These are phyloP conservation scores for Patella depressa DNA, from an alignment of 2,888 invertebrate genomes.

Conservation along the genomic window DNA sequence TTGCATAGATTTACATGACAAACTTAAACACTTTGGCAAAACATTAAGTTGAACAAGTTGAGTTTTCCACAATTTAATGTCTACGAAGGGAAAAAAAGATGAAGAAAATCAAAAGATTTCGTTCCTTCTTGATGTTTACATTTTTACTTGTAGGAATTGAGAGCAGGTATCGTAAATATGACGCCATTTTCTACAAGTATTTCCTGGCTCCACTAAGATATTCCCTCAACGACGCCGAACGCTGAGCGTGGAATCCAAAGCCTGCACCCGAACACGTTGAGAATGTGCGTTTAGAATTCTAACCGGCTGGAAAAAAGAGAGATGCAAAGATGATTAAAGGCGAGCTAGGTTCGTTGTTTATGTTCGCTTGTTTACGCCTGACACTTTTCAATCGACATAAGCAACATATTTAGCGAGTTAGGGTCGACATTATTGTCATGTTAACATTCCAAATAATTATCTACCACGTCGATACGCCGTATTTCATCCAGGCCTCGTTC, in stretches of 20 bases:
- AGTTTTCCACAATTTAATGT: too few species aligned
- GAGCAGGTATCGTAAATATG: conserved; percentile 5
- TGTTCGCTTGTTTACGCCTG: conserved; percentile 3
- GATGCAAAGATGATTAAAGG: conserved; percentile 7
- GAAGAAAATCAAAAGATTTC: conserved; percentile 1
- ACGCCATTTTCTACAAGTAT: background rate
- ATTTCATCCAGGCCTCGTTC: background rate
- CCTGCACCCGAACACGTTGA: background rate
- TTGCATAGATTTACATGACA: too few species aligned
- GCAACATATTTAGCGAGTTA: background rate
- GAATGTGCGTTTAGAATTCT: background rate
- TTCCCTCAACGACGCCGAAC: conserved; percentile 6
- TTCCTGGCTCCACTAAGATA: background rate
- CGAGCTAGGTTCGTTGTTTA: conserved; percentile 1
- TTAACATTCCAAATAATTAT: background rate
- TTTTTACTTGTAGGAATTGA: background rate
- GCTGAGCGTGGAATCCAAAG: background rate
- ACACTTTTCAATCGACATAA: conserved; percentile 5
- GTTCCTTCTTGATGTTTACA: conserved; percentile 5
- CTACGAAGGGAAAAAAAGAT: too few species aligned
- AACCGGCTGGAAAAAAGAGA: background rate
- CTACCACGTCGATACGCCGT: conserved; percentile 5
- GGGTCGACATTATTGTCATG: conserved; percentile 6
- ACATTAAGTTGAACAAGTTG: too few species aligned
- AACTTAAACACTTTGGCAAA: too few species aligned